Evolutionary conservation across 2,113 vertebrate species (phyloP), one percentile per base, ranked within the genome.

Genomic region (Trachemys scripta): DNA sequence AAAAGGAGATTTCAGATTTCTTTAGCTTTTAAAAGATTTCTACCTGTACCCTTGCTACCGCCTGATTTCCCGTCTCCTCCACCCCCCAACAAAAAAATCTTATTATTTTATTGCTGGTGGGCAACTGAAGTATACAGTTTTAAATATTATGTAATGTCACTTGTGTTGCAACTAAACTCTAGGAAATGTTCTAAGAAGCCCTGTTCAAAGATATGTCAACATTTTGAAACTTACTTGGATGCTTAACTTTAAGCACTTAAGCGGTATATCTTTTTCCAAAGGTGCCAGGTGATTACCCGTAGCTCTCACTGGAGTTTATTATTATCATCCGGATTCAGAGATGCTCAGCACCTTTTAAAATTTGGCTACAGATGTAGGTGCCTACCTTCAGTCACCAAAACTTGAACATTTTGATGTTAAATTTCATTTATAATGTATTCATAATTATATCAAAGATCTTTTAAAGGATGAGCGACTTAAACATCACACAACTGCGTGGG

Each of bases 121-220:
- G 65, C 50, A n/a, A 53, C 88, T 76, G 85, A 91, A 86, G 84
- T 82, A 8, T 59, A 38, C 92, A 94, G 45, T 79, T 88, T 92
- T 80, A 38, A 94, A 76, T 79, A 92, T 88, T 88, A 88, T 84
- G 56, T 88, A 87, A 82, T 96, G 96, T 91, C 89, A 93, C 84
- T 92, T 78, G 85, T 89, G 93, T 89, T 88, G 90, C 89, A 65
- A 86, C 80, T 81, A 86, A 95, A 80, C 78, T 38, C 79, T 82
- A 57, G 72, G 65, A 93, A 57, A 62, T 82, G 89, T 42, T 84
- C n/a, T 3, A 84, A 84, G 35, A 38, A 24, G 38, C 22, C n/a
- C 54, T n/a, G 19, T n/a, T 57, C 45, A n/a, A 14, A 69, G 16
- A 19, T n/a, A 20, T n/a, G 62, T 69, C 62, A n/a, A n/a, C 35